Conservation (phyloP, 2,113 vertebrate species). For the Macroglossus sobrinus region DNA sequence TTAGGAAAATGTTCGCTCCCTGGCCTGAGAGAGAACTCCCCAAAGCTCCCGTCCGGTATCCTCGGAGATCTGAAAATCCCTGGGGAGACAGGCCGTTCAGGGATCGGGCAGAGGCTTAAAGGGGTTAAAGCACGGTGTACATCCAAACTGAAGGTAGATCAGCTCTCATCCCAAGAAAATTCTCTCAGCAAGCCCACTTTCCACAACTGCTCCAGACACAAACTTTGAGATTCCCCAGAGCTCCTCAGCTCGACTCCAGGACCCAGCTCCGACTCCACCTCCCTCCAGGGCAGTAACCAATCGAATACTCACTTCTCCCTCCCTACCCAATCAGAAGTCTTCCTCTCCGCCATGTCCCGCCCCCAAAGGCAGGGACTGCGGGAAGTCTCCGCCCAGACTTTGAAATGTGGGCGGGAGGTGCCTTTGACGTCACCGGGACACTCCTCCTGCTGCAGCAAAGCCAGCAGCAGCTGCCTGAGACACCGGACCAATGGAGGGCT, state of each 20-base stretch:
- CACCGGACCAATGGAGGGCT: conserved; percentile 63
- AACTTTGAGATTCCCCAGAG: conserved; percentile 59
- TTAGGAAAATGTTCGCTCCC: neutral
- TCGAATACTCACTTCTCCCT: neutral
- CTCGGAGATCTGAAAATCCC: neutral
- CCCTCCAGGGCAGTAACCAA: conserved; percentile 40
- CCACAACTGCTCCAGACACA: neutral
- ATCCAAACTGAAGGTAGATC: neutral
- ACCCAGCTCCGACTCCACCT: conserved; percentile 7
- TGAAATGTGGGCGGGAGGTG: conserved; percentile 75
- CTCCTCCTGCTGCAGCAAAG: neutral
- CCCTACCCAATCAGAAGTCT: conserved; percentile 45
- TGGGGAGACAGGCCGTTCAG: neutral
- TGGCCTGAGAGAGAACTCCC: neutral
- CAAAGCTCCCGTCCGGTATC: neutral
- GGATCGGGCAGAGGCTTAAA: neutral
- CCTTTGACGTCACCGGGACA: conserved; percentile 22
- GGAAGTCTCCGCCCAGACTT: conserved; percentile 44
- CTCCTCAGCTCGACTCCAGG: neutral
- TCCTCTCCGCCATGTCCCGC: neutral
- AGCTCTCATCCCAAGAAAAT: neutral
- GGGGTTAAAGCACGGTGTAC: neutral
- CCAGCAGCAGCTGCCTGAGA: neutral
- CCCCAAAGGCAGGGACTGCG: neutral
- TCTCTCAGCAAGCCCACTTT: neutral